Evolutionary conservation across 2,113 vertebrate genomes (phyloP).

Genomic region (Merops nubicus): DNA sequence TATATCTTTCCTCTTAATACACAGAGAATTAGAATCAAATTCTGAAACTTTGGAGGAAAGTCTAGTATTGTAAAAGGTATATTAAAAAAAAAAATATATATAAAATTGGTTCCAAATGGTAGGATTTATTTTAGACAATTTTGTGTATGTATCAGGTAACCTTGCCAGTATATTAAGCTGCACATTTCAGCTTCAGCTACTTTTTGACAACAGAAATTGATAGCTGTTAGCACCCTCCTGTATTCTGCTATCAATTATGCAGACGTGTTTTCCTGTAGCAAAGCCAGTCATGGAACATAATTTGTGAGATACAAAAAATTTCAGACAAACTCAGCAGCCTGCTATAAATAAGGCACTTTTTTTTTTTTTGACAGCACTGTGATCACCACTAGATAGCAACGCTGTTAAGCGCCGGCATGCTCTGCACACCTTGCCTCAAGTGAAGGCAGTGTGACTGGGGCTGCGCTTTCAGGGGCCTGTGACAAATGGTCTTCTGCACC

Average conservation of each 20-base stretch:
- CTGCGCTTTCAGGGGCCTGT: background rate
- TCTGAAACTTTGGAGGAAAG: background rate
- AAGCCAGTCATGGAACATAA: background rate
- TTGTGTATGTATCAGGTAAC: background rate
- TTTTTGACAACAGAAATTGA: slow-evolving; percentile 39
- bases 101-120: background rate
- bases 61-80: background rate
- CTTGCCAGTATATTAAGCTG: background rate
- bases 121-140: background rate
- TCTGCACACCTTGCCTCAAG: background rate
- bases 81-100: background rate
- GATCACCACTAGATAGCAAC: background rate
- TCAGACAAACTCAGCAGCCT: slow-evolving; percentile 23
- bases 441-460: background rate
- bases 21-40: background rate
- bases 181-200: background rate
- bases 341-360: slow-evolving; percentile 49
- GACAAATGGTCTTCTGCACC: background rate
- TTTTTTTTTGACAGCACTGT: background rate
- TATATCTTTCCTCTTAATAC: background rate
- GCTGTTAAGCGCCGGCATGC: background rate
- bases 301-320: slow-evolving; percentile 18
- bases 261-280: slow-evolving; percentile 26
- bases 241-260: slow-evolving; percentile 41
- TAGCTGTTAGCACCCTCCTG: slow-evolving; percentile 42